Evolutionary conservation across 2,888 invertebrate genomes (phyloP), one percentile per base, ranked within the genome.

Genomic region (Brachynemurus nebulosus): DNA sequence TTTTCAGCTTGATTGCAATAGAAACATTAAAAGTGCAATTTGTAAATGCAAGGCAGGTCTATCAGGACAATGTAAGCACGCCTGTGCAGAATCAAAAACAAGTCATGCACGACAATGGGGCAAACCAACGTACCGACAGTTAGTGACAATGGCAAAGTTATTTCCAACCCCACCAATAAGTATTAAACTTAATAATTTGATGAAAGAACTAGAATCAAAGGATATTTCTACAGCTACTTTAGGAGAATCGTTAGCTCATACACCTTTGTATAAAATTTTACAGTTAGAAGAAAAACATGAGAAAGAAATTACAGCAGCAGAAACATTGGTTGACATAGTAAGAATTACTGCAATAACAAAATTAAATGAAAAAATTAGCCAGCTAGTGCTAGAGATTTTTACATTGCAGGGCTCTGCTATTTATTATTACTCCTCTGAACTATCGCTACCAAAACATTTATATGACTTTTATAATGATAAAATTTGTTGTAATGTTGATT

Each of bases 271-370:
- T 23, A 44, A 27, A 25, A 45, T 46, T 37, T 11, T 49, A 25
- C 36, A 49, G 8, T 8, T 50, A n/a, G 45, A 48, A 19, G 39
- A 48, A 42, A 50, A 33, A 46, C 42, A 42, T 46, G 18, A 47
- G 8, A 35, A 2, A 14, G 47, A 50, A 46, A 47, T 50, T 25
- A 43, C 45, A 5, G 47, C 50, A 35, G 48, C 50, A 18, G 46
- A 48, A 42, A 42, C 46, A 18, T 25, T 50, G 14, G 48, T 48
- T 14, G 40, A 18, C 7, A 19, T 48, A 14, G 20, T 27, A 8
- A 34, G 42, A 39, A 16, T 44, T 14, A 48, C 16, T 21, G 42
- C n/a, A n/a, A n/a, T 44, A 43, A 27, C 17, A 25, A 44, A 44
- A 23, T 45, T 40, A 2, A 36, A 39, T 18, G n/a, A n/a, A n/a